Evolutionary conservation across 2,113 vertebrate genomes (phyloP).

Genomic region (sheep (Ovis aries)): DNA sequence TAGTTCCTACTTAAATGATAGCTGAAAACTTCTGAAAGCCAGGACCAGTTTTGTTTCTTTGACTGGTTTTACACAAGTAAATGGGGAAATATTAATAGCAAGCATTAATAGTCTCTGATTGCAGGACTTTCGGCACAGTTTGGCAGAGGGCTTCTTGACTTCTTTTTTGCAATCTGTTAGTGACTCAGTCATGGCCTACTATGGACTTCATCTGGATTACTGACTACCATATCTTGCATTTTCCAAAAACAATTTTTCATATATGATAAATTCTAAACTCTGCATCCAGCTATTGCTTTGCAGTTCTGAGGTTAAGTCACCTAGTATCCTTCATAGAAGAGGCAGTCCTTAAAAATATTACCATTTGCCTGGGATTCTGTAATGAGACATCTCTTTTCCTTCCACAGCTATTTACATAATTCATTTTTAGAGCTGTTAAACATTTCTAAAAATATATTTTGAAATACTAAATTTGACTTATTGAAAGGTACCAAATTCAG

Average conservation of each 20-base stretch:
- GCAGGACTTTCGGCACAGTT: slow-evolving; percentile 43
- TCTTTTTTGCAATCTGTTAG: neutral
- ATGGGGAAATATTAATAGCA: neutral
- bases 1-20: neutral
- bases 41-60: neutral
- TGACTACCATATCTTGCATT: neutral
- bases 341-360: neutral
- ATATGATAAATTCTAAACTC: slow-evolving; percentile 38
- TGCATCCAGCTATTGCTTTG: slow-evolving; percentile 30
- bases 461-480: slow-evolving; percentile 30
- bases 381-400: slow-evolving; percentile 25
- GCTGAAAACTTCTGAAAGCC: slow-evolving; percentile 12
- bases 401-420: slow-evolving; percentile 39
- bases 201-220: neutral
- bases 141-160: neutral
- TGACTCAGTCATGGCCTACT: neutral
- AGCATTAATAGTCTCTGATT: slow-evolving; percentile 10
- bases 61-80: slow-evolving; percentile 24
- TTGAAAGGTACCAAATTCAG: neutral
- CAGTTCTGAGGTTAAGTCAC: slow-evolving; percentile 12
- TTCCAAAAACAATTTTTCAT: slow-evolving; percentile 12
- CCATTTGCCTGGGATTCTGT: neutral
- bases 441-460: slow-evolving; percentile 55
- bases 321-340: neutral
- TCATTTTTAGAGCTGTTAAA: slow-evolving; percentile 58